These are phyloP conservation scores for Rhizomys pruinosus DNA, from an alignment of 2,113 vertebrate species.

Conservation along the genomic window DNA sequence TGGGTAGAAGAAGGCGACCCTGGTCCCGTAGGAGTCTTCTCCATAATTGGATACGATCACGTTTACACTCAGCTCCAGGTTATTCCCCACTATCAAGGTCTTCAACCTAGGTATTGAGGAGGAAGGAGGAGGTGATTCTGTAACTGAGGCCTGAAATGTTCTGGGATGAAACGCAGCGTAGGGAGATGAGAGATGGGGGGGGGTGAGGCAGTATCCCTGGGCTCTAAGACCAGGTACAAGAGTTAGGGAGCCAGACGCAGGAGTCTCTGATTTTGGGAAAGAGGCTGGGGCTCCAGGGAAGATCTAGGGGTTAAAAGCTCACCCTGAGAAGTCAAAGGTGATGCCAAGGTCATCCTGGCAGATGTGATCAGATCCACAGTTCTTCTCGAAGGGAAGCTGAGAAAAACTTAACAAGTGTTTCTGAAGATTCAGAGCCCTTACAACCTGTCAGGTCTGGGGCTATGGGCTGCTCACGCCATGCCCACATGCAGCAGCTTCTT, in stretches of 20 bases:
- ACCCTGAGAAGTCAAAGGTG: slow-evolving; percentile 88
- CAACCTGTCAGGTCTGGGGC: too few species aligned
- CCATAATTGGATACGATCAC: slow-evolving; percentile 86
- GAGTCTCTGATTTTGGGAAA: not conserved
- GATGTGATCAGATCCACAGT: slow-evolving; percentile 87
- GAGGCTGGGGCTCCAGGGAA: not conserved
- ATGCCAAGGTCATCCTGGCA: slow-evolving; percentile 89
- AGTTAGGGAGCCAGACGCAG: not conserved
- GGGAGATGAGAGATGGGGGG: not conserved
- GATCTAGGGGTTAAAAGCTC: slow-evolving; percentile 16
- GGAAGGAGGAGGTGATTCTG: not conserved
- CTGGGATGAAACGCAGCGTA: not conserved
- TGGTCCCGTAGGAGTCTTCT: slow-evolving; percentile 89
- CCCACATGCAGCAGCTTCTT: not conserved
- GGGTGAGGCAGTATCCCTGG: not conserved
- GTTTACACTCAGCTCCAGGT: slow-evolving; percentile 83
- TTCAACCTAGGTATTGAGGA: slow-evolving; percentile 56
- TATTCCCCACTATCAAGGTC: slow-evolving; percentile 85
- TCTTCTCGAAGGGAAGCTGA: slow-evolving; percentile 91
- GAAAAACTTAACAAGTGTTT: not conserved
- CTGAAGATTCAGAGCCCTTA: not conserved
- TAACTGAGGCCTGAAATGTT: not conserved
- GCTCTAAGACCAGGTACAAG: not conserved
- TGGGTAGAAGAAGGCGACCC: slow-evolving; percentile 85
- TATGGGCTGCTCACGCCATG: not conserved